Percentiles rank a stretch among this genome's conserved stretches.
Conservation (phyloP, 2,797 vertebrate species). For the Steatocranus sp. region DNA sequence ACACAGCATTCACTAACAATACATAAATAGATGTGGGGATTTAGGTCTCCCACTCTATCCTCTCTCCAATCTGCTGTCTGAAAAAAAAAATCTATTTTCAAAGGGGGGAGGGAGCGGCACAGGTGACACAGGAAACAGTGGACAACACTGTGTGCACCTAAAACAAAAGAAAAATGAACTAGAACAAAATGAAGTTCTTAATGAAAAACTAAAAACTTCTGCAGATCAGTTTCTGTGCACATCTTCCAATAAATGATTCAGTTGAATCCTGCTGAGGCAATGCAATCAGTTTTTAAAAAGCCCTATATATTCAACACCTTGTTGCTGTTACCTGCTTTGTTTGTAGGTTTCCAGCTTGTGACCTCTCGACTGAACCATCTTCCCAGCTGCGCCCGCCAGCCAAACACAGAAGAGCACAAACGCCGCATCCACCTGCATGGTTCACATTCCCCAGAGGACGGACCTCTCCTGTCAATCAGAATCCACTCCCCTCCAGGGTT, state of each 20-base stretch:
- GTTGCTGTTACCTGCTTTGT: conserved; percentile 73
- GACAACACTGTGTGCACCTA: conserved; percentile 30
- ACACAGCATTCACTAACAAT: conserved; percentile 45
- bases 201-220: background rate
- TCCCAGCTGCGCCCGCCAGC: conserved; percentile 58
- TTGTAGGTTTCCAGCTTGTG: conserved; percentile 71
- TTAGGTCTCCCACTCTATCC: conserved; percentile 60
- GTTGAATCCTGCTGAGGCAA: background rate
- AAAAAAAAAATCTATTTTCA: conserved; percentile 36
- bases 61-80: conserved; percentile 63
- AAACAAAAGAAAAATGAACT: background rate
- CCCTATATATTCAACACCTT: background rate
- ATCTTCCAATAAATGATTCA: background rate
- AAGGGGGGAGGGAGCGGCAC: conserved; percentile 26
- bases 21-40: conserved; percentile 69
- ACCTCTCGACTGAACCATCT: conserved; percentile 56
- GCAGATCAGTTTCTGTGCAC: background rate
- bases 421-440: conserved; percentile 76
- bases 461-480: conserved; percentile 62
- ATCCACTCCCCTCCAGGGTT: conserved; percentile 45
- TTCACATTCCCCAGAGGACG: conserved; percentile 68
- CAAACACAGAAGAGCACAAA: conserved; percentile 71
- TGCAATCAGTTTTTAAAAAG: background rate
- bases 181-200: background rate
- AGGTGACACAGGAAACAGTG: conserved; percentile 56